Percentiles rank a stretch among this genome's conserved stretches.
phyloP scores from a whole-genome alignment of 2,113 vertebrate species.

The Tachuris rubrigastra region DNA sequence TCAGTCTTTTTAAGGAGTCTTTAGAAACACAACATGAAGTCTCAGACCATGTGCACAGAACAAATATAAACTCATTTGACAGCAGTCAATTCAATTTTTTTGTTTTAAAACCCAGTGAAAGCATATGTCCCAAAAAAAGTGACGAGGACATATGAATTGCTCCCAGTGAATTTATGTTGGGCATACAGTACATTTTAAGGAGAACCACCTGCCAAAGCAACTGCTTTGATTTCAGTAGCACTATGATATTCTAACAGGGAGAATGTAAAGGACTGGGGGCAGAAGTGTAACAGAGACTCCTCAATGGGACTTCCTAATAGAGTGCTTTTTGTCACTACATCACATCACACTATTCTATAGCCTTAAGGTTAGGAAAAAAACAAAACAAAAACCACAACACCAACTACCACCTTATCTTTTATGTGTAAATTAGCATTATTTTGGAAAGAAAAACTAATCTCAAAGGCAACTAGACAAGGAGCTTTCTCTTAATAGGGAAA shows the following conservation, averaged over 20 bases:
- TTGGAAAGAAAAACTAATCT: background rate
- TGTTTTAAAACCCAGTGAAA: background rate
- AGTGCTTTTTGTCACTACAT: background rate
- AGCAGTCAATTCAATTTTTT: background rate
- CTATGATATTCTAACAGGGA: background rate
- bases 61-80: background rate
- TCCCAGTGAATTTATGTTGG: background rate
- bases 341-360: background rate
- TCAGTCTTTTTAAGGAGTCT: background rate
- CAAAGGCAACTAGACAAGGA: background rate
- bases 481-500: background rate
- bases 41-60: background rate
- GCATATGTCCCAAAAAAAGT: background rate
- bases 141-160: background rate
- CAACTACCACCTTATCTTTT: background rate
- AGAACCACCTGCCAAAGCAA: constrained; percentile 20
- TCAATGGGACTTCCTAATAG: background rate
- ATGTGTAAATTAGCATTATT: background rate
- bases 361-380: background rate
- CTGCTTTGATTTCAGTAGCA: background rate
- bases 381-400: background rate
- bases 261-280: background rate
- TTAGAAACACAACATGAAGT: background rate
- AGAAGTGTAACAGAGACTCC: background rate
- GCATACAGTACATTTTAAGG: background rate